These are phyloP conservation scores for Trachelus troglodyta DNA, from an alignment of 2,888 invertebrate genomes.

Conservation along the genomic window DNA sequence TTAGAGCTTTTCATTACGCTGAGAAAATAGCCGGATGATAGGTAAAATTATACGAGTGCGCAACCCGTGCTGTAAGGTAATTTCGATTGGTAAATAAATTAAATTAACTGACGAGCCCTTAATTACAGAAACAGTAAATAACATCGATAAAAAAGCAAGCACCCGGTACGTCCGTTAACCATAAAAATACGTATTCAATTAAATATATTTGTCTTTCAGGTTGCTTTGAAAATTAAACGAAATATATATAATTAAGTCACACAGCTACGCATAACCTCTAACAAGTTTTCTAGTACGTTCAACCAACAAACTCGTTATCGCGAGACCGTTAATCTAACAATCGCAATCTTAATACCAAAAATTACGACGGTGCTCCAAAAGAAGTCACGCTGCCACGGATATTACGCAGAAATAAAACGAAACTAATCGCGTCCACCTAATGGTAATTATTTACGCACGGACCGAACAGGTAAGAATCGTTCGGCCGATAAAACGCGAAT, in stretches of 20 bases:
- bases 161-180: neutral
- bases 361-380: neutral
- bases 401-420: neutral
- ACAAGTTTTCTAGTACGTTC: neutral
- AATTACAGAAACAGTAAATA: neutral
- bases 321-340: neutral
- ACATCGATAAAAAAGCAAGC: neutral
- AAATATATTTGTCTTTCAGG: neutral
- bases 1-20: neutral
- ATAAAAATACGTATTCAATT: neutral
- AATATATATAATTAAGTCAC: neutral
- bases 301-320: neutral
- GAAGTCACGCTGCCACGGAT: neutral
- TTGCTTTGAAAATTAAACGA: neutral
- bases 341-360: neutral
- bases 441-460: neutral
- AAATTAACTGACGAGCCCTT: neutral
- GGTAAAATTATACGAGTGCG: neutral
- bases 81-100: neutral
- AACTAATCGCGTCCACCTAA: neutral
- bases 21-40: neutral
- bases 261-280: neutral
- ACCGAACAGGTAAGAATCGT: neutral
- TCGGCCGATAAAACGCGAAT: neutral
- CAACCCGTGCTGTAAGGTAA: neutral